A percentile compares a stretch with the other conserved stretches of the same genome.
phyloP scores from a whole-genome alignment of 1,140 invertebrate species.

The Caenorhabditis brenneri region DNA sequence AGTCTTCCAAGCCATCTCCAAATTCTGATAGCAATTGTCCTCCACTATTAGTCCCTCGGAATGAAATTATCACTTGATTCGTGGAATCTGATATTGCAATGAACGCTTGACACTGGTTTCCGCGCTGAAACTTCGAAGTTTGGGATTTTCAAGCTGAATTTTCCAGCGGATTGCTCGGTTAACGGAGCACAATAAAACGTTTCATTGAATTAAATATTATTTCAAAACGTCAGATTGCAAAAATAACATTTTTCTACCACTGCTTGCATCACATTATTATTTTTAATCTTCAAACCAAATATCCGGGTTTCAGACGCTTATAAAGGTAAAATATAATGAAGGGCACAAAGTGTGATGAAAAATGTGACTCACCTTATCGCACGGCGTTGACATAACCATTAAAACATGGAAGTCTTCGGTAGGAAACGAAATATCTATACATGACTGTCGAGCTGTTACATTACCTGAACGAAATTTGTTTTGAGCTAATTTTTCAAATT shows the following conservation, averaged over 20 bases:
- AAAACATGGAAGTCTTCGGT: slow-evolving; percentile 15
- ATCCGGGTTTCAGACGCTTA: neutral
- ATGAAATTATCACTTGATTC: slow-evolving; percentile 39
- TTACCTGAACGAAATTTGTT: neutral
- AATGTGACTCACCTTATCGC: slow-evolving; percentile 41
- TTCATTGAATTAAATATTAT: no score
- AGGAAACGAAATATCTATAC: slow-evolving; percentile 42
- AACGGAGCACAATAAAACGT: no score
- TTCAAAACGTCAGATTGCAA: no score
- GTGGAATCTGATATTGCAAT: slow-evolving; percentile 20
- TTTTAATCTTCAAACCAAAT: neutral
- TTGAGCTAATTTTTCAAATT: neutral
- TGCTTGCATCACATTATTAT: neutral
- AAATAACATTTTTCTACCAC: no score
- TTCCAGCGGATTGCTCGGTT: no score
- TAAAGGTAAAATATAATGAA: neutral
- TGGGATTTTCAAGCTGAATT: neutral
- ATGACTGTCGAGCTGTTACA: slow-evolving; percentile 9
- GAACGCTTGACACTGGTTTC: slow-evolving; percentile 44
- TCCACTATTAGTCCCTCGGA: slow-evolving; percentile 38
- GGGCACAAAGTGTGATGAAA: neutral
- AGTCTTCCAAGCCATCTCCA: slow-evolving; percentile 21
- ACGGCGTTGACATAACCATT: slow-evolving; percentile 32
- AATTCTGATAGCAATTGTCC: slow-evolving; percentile 37
- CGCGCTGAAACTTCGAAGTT: slow-evolving; percentile 19